These are phyloP conservation scores for Blastobasis lacticolella DNA, from an alignment of 2,888 invertebrate species.

Conservation along the genomic window DNA sequence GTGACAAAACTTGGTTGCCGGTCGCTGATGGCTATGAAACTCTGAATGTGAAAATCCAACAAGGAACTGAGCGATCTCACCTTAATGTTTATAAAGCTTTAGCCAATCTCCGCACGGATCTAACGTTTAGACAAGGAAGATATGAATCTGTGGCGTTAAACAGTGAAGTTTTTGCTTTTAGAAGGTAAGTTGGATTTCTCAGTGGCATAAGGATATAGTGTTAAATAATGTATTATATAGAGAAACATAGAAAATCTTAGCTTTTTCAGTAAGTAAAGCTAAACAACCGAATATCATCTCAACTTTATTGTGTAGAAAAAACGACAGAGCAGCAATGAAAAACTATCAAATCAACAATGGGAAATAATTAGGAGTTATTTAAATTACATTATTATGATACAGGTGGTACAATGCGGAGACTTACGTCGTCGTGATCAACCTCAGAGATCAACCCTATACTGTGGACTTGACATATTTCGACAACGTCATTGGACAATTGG, in stretches of 20 bases:
- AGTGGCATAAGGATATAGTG: too few relatives aligned
- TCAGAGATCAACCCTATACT: constrained; percentile 59
- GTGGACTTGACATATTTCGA: constrained; percentile 72
- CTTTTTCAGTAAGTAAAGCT: too few relatives aligned
- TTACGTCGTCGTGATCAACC: constrained; percentile 72
- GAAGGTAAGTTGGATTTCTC: constrained; percentile 50
- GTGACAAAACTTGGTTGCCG: constrained; percentile 79
- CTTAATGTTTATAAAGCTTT: constrained; percentile 77
- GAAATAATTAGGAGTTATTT: too few relatives aligned
- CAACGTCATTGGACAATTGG: constrained; percentile 49
- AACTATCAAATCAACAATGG: too few relatives aligned
- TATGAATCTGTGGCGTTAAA: constrained; percentile 70
- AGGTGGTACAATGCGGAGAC: constrained; percentile 21
- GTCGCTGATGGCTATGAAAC: constrained; percentile 75
- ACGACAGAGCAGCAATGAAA: too few relatives aligned
- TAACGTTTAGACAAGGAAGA: constrained; percentile 67
- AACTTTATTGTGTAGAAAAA: too few relatives aligned
- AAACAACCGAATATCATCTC: too few relatives aligned
- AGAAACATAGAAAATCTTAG: too few relatives aligned
- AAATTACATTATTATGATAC: not conserved
- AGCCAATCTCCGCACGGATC: constrained; percentile 63
- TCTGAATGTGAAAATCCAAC: constrained; percentile 75
- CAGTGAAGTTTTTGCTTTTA: constrained; percentile 71
- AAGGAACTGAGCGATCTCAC: constrained; percentile 62
- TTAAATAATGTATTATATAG: too few relatives aligned